Evolutionary conservation across 1,140 invertebrate species (phyloP).

Genomic region (Ectropis grisescens): DNA sequence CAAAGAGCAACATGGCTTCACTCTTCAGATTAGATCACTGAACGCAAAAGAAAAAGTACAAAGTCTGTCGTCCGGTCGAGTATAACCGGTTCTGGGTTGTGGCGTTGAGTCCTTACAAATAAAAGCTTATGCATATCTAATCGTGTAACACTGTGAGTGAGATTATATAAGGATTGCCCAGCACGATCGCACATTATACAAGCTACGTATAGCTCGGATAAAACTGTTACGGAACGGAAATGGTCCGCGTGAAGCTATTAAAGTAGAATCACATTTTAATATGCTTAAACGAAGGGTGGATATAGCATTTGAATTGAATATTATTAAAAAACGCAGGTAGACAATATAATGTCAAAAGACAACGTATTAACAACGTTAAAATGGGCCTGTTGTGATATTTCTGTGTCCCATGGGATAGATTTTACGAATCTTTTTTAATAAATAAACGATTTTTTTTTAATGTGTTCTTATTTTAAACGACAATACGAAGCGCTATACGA

Average conservation of each 20-base stretch:
- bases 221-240: slow-evolving; percentile 59
- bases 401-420: too few relatives aligned
- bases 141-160: slow-evolving; percentile 21
- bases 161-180: slow-evolving; percentile 26
- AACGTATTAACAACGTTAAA: too few relatives aligned
- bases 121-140: slow-evolving; percentile 55
- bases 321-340: too few relatives aligned
- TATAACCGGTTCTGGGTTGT: slow-evolving; percentile 38
- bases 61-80: slow-evolving; percentile 42
- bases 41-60: slow-evolving; percentile 59
- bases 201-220: slow-evolving; percentile 30
- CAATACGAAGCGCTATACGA: too few relatives aligned
- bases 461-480: too few relatives aligned
- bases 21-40: slow-evolving; percentile 53
- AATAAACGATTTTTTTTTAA: too few relatives aligned
- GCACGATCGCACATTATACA: neutral
- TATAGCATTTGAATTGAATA: too few relatives aligned
- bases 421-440: too few relatives aligned
- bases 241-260: slow-evolving; percentile 33
- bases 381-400: too few relatives aligned
- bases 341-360: too few relatives aligned
- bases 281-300: slow-evolving; percentile 5
- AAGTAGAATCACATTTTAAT: slow-evolving; percentile 20
- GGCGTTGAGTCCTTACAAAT: slow-evolving; percentile 47
- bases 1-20: slow-evolving; percentile 9